Evolutionary conservation across 1,140 invertebrate species (phyloP).

Genomic region (Hyphantria cunea): DNA sequence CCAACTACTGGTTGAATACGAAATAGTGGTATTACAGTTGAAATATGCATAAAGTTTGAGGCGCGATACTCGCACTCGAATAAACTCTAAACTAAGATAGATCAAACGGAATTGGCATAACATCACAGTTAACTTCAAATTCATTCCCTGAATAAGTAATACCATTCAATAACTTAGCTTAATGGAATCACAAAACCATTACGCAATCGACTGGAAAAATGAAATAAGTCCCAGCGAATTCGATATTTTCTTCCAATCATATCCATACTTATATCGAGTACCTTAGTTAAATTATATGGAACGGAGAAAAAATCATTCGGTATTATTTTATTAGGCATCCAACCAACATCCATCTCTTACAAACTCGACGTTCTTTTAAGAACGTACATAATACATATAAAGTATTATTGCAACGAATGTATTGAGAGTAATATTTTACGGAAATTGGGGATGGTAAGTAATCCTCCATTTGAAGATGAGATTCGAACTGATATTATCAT

Average conservation of each 20-base stretch:
- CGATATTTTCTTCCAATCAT: conserved; percentile 24
- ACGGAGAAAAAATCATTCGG: conserved; percentile 37
- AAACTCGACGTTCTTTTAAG: neutral
- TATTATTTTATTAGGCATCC: conserved; percentile 44
- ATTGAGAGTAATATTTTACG: conserved; percentile 52
- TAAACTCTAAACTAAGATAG: no score
- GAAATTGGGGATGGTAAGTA: conserved; percentile 50
- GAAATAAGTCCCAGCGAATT: conserved; percentile 5
- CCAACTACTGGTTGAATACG: no score
- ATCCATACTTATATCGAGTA: conserved; percentile 26
- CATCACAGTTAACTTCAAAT: conserved; percentile 6
- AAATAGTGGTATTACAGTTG: no score
- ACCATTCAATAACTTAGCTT: conserved; percentile 12
- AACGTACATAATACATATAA: neutral
- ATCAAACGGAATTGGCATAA: neutral
- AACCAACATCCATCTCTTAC: conserved; percentile 39
- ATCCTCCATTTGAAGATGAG: conserved; percentile 64
- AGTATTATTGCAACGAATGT: conserved; percentile 9
- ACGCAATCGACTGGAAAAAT: conserved; percentile 19
- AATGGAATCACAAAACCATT: neutral
- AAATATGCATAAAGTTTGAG: no score
- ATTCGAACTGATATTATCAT: conserved; percentile 55
- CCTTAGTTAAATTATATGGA: conserved; percentile 40
- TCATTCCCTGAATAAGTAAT: conserved; percentile 1
- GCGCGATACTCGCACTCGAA: no score